Conservation (phyloP, 2,797 vertebrate species). For the Clarias fuscus region DNA sequence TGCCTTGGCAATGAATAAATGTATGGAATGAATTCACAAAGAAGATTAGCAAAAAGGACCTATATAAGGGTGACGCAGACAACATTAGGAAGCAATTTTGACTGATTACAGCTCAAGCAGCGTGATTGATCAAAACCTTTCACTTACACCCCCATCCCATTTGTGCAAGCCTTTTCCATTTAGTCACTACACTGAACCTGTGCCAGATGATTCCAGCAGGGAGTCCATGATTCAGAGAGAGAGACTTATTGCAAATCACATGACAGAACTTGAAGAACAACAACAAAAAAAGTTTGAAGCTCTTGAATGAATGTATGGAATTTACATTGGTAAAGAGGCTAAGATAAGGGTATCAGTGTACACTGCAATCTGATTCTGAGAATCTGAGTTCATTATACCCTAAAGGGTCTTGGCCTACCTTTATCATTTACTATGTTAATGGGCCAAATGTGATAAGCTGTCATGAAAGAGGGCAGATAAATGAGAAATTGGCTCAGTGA, state of each 20-base stretch:
- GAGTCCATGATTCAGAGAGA: slow-evolving; percentile 11
- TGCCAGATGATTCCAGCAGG: slow-evolving; percentile 27
- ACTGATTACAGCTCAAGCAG: slow-evolving; percentile 67
- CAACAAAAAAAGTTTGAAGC: slow-evolving; percentile 5
- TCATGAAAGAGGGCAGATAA: slow-evolving; percentile 54
- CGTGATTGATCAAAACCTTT: slow-evolving; percentile 67
- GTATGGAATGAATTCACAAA: slow-evolving; percentile 37
- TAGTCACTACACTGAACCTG: slow-evolving; percentile 27
- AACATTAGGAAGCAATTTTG: slow-evolving; percentile 73
- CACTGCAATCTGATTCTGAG: slow-evolving; percentile 26
- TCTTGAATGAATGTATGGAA: slow-evolving; percentile 32
- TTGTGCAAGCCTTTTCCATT: slow-evolving; percentile 41
- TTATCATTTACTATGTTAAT: slow-evolving; percentile 45
- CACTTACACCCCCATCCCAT: slow-evolving; percentile 50
- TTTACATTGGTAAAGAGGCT: slow-evolving; percentile 26
- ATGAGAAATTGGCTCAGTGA: slow-evolving; percentile 57
- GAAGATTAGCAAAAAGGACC: slow-evolving; percentile 53
- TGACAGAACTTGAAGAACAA: slow-evolving; percentile 14
- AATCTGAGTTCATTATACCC: slow-evolving; percentile 39
- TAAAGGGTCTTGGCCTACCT: slow-evolving; percentile 25
- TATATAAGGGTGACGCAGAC: slow-evolving; percentile 51
- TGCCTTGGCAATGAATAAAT: slow-evolving; percentile 17
- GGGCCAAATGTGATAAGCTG: slow-evolving; percentile 40
- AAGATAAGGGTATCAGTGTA: slow-evolving; percentile 16
- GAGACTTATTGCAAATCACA: slow-evolving; percentile 22